These are phyloP conservation scores for Yoshiicerus persimilis DNA, from an alignment of 1,140 invertebrate genomes.

Conservation along the genomic window DNA sequence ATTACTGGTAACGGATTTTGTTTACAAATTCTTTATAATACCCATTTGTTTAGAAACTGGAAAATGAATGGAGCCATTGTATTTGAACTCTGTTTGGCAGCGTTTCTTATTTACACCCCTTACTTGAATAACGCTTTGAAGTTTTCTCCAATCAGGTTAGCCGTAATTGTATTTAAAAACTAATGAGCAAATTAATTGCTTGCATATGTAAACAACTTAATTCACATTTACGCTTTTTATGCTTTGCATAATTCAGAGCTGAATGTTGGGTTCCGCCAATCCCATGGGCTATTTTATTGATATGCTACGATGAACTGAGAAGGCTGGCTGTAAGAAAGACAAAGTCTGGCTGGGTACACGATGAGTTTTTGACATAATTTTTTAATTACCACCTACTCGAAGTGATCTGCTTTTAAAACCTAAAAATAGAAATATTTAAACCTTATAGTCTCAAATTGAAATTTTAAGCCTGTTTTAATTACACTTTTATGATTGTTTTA, in stretches of 20 bases:
- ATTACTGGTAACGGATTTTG: no score
- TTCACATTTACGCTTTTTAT: neutral
- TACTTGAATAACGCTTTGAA: constrained; percentile 33
- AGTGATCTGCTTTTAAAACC: neutral
- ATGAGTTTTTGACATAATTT: constrained; percentile 26
- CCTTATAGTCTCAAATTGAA: neutral
- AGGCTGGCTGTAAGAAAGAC: neutral
- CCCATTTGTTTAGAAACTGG: constrained; percentile 25
- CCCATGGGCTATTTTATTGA: constrained; percentile 28
- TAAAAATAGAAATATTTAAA: neutral
- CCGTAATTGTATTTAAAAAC: neutral
- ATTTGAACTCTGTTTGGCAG: constrained; percentile 7
- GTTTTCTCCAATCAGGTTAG: constrained; percentile 33
- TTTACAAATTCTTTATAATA: no score
- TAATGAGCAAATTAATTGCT: no score
- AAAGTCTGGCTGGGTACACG: constrained; percentile 24
- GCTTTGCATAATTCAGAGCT: neutral
- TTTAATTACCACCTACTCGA: neutral
- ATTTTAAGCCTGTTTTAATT: neutral
- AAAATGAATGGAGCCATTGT: constrained; percentile 43
- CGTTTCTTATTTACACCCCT: constrained; percentile 42
- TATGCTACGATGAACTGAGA: constrained; percentile 31
- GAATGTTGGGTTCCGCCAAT: constrained; percentile 13
- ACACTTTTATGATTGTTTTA: no score
- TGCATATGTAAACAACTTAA: no score